Evolutionary conservation across 1,140 invertebrate species (phyloP).

Genomic region (Drosophila quadrilineata): DNA sequence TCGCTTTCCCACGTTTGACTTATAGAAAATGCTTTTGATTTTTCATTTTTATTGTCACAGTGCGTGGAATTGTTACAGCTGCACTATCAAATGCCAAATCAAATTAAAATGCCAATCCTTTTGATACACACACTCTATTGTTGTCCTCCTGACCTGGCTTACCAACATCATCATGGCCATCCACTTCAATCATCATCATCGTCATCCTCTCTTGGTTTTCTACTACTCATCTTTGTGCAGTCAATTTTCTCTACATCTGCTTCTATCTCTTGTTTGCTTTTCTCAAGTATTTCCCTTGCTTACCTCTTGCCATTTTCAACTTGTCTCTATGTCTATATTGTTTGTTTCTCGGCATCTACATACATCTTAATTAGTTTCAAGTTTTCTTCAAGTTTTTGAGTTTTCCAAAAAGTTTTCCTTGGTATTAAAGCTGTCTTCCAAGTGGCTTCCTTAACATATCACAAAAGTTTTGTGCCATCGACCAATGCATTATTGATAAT

Average conservation of each 20-base stretch:
- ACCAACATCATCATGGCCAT: constrained; percentile 1
- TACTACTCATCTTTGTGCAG: constrained; percentile 8
- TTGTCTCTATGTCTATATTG: background rate
- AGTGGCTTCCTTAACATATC: background rate
- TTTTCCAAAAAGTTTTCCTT: background rate
- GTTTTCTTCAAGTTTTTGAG: constrained; percentile 3
- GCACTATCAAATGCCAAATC: constrained; percentile 58
- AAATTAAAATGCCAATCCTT: constrained; percentile 72
- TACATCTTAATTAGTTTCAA: constrained; percentile 31
- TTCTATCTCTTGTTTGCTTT: too few relatives aligned
- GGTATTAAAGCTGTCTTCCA: constrained; percentile 3
- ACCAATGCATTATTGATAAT: constrained; percentile 18
- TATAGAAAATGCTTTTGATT: background rate
- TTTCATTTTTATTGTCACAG: constrained; percentile 30
- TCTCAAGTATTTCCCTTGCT: background rate
- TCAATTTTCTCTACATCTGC: background rate
- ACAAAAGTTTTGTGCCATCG: background rate
- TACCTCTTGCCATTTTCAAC: background rate
- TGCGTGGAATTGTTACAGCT: constrained; percentile 14
- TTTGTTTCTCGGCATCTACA: background rate
- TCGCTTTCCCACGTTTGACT: constrained; percentile 1
- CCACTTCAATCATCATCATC: constrained; percentile 7
- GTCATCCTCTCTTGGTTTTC: constrained; percentile 21
- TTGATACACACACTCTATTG: constrained; percentile 35
- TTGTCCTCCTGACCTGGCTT: constrained; percentile 24